Base-by-base conservation (phyloP, 1,140 invertebrate genomes). In the Liolophura sinensis region DNA sequence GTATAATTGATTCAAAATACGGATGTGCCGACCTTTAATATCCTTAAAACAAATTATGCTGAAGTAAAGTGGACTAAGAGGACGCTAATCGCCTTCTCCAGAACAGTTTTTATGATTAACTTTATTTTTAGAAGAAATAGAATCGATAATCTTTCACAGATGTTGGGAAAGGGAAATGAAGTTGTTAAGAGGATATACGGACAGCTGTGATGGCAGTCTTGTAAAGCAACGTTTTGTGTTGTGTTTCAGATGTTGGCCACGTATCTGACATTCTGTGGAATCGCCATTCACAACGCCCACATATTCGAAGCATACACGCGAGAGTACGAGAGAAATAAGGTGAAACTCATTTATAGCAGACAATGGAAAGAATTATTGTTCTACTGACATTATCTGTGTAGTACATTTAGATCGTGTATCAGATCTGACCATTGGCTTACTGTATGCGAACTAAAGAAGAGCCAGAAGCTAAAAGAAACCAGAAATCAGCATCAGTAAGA, bases 241-340 rank as follows among this genome's bases (percentile, higher is more conserved):
- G 63, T 60, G 0, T 82, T 80, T 31, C 78, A 90, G 88, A 89
- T 97, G 55, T 96, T 98, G 83, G 88, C 91, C 1, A 91, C 93
- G 22, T 98, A 98, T 85, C 86, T 98, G 20, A 96, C 94, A 6
- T 98, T 98, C 84, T 97, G 96, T 82, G 96, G 95, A 6, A 97
- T 98, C 72, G 95, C 95, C 9, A 95, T 98, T 71, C 93, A 97
- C 84, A 98, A 98, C 85, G 96, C 96, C 24, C 95, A 97, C 83
- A 88, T 97, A 11, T 97, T 97, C 82, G 94, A 97, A 84, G 91
- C 95, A 54, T 97, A 94, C 46, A 92, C 95, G 18, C 89, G 93
- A 67, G 96, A 98, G 81, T 96, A 96, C 79, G 90, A 93, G 72
- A 88, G 94, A 75, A 98, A 98, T 87, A 94, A 97, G 87, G 91